A percentile compares a stretch with the other conserved stretches of the same genome.
Evolutionary conservation across 2,888 invertebrate species (phyloP).

Genomic region (Salticus scenicus): DNA sequence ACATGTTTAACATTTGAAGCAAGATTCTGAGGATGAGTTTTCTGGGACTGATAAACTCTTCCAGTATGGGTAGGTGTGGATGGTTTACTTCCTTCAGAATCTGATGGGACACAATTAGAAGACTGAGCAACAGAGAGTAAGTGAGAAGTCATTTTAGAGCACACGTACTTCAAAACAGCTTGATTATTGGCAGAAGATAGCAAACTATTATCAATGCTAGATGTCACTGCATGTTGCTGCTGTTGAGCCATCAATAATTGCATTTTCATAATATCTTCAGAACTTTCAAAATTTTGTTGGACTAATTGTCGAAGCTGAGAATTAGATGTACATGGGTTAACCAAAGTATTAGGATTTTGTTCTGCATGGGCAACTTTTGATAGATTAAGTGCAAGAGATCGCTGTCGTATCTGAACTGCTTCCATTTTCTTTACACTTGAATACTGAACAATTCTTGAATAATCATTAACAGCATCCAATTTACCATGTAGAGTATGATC

Average conservation of each 20-base stretch:
- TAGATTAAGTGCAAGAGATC: slow-evolving; percentile 53
- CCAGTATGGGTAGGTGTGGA: slow-evolving; percentile 22
- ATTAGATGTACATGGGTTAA: slow-evolving; percentile 18
- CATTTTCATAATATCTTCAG: slow-evolving; percentile 62
- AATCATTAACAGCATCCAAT: slow-evolving; percentile 44
- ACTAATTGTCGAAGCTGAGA: slow-evolving; percentile 31
- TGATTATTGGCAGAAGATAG: slow-evolving; percentile 39
- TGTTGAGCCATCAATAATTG: slow-evolving; percentile 52
- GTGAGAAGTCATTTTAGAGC: slow-evolving; percentile 61
- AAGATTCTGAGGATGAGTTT: slow-evolving; percentile 35
- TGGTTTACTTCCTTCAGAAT: slow-evolving; percentile 49
- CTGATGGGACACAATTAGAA: slow-evolving; percentile 42
- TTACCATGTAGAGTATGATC: slow-evolving; percentile 25
- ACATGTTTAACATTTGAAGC: slow-evolving; percentile 52
- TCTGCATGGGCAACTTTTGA: slow-evolving; percentile 27
- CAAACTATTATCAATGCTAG: slow-evolving; percentile 6
- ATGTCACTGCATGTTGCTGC: slow-evolving; percentile 32
- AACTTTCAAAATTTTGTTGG: slow-evolving; percentile 44
- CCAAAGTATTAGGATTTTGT: not conserved
- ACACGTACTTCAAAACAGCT: slow-evolving; percentile 57
- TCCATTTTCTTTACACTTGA: slow-evolving; percentile 67
- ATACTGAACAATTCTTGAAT: slow-evolving; percentile 55
- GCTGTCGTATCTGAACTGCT: slow-evolving; percentile 59
- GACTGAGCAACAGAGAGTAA: slow-evolving; percentile 59
- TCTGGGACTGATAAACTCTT: not conserved